Base-by-base conservation (phyloP, 2,888 invertebrate genomes). In the Adelphocoris suturalis region DNA sequence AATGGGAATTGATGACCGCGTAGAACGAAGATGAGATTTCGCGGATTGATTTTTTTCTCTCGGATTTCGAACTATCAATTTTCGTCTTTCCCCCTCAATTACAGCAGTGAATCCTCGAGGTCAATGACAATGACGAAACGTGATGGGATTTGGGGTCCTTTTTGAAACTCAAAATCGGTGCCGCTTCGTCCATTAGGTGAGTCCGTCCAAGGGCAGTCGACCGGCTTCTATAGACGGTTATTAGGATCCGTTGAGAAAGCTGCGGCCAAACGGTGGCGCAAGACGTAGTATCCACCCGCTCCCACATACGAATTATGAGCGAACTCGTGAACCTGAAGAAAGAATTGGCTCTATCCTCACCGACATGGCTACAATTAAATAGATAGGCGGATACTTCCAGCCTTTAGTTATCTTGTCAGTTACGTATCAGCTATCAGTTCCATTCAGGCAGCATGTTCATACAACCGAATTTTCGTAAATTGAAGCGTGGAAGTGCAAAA, bases 171-270 rank as follows among this genome's bases (percentile, higher is more conserved):
- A 19, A 68, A 68, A 68, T 68, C 68, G 68, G 68, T 23, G 68
- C 68, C 68, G 68, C 68, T 68, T 68, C 68, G 23, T 19, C 23
- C 68, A 68, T 68, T 68, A 68, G 23, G 27, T 7, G 68, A 68
- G 68, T 68, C 11, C 68, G 68, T 23, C 23, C 68, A 68, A 68
- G 68, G 68, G 68, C 68, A 23, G 23, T 11, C 52, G 52, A 13
- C 27, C 12, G 68, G 13, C 68, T 23, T 27, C 68, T 68, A 2
- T 3, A 19, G 68, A 23, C 68, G 11, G 68, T 68, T 68, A 68
- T 68, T 68, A 68, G 68, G 68, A 68, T 27, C 23, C 27, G 68
- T 68, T 68, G 68, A 68, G 68, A 19, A 68, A 68, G 68, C 68
- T 19, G 68, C 12, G 13, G 68, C 68, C 27, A 23, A 68, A 27